Percentiles rank a stretch among this genome's conserved stretches.
These are phyloP conservation scores for Aphelenchoides avenae DNA, from an alignment of 1,140 invertebrate species.

Conservation along the genomic window DNA sequence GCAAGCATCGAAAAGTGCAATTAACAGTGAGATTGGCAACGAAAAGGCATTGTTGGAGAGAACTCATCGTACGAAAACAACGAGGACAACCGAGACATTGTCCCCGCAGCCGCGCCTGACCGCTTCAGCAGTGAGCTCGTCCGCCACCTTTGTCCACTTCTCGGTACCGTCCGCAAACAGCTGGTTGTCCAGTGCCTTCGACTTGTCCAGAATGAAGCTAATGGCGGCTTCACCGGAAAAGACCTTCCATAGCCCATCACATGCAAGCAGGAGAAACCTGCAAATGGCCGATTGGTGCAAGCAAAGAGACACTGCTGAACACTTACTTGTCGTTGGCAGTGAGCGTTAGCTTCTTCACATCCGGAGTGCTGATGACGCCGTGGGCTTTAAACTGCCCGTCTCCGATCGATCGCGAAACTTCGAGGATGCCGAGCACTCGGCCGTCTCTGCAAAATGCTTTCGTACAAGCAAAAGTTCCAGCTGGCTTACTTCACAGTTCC, in stretches of 20 bases:
- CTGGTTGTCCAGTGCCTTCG: slow-evolving; percentile 22
- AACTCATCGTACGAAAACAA: too few relatives aligned
- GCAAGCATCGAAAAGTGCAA: too few relatives aligned
- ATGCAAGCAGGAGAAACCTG: slow-evolving; percentile 63
- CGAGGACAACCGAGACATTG: slow-evolving; percentile 64
- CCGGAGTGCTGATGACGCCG: slow-evolving; percentile 63
- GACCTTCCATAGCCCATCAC: slow-evolving; percentile 65
- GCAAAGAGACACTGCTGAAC: too few relatives aligned
- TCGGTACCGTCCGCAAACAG: slow-evolving; percentile 29
- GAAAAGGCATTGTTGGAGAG: too few relatives aligned
- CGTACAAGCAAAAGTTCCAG: too few relatives aligned
- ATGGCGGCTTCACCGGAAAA: slow-evolving; percentile 61
- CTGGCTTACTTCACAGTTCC: slow-evolving; percentile 62
- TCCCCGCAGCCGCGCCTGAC: slow-evolving; percentile 63
- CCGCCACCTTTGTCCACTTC: slow-evolving; percentile 60
- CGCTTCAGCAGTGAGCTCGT: slow-evolving; percentile 61
- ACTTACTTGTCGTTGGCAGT: slow-evolving; percentile 61
- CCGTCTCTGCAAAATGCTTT: slow-evolving; percentile 64
- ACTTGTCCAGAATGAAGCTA: slow-evolving; percentile 55
- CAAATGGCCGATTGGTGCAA: too few relatives aligned
- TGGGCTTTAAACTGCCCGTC: slow-evolving; percentile 63
- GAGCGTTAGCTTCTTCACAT: slow-evolving; percentile 63
- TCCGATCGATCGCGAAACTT: slow-evolving; percentile 64
- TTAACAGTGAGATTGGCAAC: too few relatives aligned
- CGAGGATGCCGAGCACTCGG: slow-evolving; percentile 63